A percentile compares a stretch with the other conserved stretches of the same genome.
phyloP scores from a whole-genome alignment of 2,888 invertebrate species.

The Aphrophora alni region DNA sequence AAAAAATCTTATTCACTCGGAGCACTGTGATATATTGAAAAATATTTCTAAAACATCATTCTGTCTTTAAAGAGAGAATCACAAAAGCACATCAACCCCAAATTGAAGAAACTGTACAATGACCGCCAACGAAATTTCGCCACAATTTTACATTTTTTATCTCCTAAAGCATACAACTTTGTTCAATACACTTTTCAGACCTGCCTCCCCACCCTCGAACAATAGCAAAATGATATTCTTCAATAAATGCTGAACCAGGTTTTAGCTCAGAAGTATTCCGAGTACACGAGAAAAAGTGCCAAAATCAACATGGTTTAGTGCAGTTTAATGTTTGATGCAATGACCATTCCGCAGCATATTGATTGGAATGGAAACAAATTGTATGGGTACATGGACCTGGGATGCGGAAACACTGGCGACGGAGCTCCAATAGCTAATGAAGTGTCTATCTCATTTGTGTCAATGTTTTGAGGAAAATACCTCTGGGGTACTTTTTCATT shows the following conservation, averaged over 20 bases:
- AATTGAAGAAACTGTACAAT: not conserved
- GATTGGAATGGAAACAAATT: slow-evolving; percentile 33
- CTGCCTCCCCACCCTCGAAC: not conserved
- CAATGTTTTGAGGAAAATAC: slow-evolving; percentile 38
- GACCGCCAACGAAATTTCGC: not conserved
- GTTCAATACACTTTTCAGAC: not conserved
- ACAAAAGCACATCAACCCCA: not conserved
- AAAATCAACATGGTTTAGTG: slow-evolving; percentile 19
- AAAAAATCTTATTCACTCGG: no score
- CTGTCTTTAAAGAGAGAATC: not conserved
- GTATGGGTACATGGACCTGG: slow-evolving; percentile 35
- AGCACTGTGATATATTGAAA: no score
- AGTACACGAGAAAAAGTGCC: slow-evolving; percentile 22
- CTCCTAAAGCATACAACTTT: slow-evolving; percentile 15
- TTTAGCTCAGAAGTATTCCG: slow-evolving; percentile 45
- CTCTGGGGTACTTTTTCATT: slow-evolving; percentile 36
- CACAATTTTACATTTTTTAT: not conserved
- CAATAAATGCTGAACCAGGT: slow-evolving; percentile 52
- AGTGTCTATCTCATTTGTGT: slow-evolving; percentile 37
- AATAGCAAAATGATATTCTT: slow-evolving; percentile 24
- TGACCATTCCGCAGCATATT: slow-evolving; percentile 28
- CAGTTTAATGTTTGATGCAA: slow-evolving; percentile 30
- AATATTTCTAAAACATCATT: no score
- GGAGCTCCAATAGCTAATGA: slow-evolving; percentile 38
- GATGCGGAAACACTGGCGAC: slow-evolving; percentile 32